Evolutionary conservation across 2,113 vertebrate species (phyloP).

Genomic region (Puma concolor): DNA sequence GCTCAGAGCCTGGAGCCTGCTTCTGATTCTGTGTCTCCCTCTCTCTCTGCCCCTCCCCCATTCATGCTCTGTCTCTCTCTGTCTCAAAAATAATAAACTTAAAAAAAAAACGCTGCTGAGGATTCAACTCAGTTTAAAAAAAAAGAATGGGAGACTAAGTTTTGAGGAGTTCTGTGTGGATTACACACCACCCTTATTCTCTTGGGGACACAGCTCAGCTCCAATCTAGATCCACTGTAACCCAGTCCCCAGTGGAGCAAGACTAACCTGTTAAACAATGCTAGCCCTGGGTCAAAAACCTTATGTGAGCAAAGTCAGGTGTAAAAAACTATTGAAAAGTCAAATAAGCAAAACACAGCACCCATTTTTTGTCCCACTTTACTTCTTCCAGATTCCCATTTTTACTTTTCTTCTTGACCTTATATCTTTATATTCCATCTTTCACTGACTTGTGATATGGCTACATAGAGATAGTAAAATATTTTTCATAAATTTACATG

Average conservation of each 20-base stretch:
- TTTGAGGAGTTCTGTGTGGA: background rate
- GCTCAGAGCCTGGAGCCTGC: too few species aligned
- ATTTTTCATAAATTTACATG: background rate
- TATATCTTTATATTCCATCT: background rate
- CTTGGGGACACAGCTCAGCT: background rate
- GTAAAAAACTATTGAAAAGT: slow-evolving; percentile 38
- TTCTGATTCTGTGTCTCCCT: too few species aligned
- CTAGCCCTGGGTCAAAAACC: background rate
- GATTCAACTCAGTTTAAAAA: too few species aligned
- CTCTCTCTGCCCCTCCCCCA: too few species aligned
- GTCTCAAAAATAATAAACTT: too few species aligned
- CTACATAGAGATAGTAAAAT: background rate
- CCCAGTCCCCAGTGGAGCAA: background rate
- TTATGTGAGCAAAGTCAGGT: background rate
- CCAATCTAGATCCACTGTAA: background rate
- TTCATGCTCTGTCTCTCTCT: too few species aligned
- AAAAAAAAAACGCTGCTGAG: too few species aligned
- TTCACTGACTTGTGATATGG: background rate
- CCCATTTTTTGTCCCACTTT: background rate
- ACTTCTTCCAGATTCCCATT: background rate
- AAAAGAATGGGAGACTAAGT: background rate
- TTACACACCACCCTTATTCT: background rate
- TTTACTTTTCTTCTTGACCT: background rate
- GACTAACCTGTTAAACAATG: background rate
- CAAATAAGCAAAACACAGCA: background rate